Percentiles rank a stretch among this genome's conserved stretches.
phyloP scores from a whole-genome alignment of 1,140 invertebrate species.

The Lepidurus arcticus region DNA sequence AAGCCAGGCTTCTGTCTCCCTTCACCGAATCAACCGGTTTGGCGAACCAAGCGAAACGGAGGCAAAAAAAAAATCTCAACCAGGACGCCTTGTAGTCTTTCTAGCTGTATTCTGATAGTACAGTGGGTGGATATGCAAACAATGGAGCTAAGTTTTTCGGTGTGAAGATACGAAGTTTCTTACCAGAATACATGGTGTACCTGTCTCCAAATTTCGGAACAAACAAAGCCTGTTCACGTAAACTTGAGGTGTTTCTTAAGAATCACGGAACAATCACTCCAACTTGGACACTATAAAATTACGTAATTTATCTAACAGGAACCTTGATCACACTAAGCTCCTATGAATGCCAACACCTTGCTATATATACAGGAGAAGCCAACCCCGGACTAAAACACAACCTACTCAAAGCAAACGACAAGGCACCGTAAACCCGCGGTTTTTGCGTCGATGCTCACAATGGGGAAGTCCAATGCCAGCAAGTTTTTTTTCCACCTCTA shows the following conservation, averaged over 20 bases:
- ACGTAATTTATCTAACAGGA: background rate
- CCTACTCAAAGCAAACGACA: background rate
- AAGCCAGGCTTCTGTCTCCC: background rate
- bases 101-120: too few relatives aligned
- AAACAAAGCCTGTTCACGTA: too few relatives aligned
- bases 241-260: too few relatives aligned
- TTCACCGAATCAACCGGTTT: constrained; percentile 19
- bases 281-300: background rate
- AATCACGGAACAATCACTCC: too few relatives aligned
- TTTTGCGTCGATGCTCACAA: background rate
- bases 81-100: background rate
- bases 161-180: too few relatives aligned
- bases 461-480: background rate
- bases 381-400: background rate
- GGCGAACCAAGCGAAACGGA: constrained; percentile 12
- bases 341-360: background rate
- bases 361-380: background rate
- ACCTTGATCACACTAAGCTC: background rate
- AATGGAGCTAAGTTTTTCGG: too few relatives aligned
- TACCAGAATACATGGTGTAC: too few relatives aligned
- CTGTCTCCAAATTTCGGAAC: too few relatives aligned
- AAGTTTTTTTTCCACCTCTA: background rate
- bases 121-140: too few relatives aligned
- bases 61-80: background rate
- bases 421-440: constrained; percentile 17